phyloP scores from a whole-genome alignment of 2,113 vertebrate species.

The Oreochromis niloticus region DNA sequence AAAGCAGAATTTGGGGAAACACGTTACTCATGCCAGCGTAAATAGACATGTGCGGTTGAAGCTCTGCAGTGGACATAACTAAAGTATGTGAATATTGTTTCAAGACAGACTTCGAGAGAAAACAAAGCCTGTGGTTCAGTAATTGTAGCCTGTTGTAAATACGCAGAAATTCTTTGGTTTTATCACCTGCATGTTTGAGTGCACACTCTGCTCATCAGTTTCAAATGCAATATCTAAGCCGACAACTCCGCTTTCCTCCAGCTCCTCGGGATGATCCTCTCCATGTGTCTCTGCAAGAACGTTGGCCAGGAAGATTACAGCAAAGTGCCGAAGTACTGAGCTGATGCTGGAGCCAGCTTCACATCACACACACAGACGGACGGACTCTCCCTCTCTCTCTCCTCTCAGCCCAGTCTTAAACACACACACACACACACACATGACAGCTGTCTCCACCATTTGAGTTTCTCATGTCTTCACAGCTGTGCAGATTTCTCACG shows the following conservation, averaged over 20 bases:
- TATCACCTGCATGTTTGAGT: background rate
- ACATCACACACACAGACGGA: slow-evolving; percentile 22
- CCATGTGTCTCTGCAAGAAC: slow-evolving; percentile 89
- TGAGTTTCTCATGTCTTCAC: slow-evolving; percentile 5
- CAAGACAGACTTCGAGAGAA: background rate
- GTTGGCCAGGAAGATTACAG: slow-evolving; percentile 90
- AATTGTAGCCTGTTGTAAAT: background rate
- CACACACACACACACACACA: background rate
- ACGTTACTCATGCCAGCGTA: background rate
- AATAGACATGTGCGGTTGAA: background rate
- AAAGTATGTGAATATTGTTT: background rate
- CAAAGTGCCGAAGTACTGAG: slow-evolving; percentile 95
- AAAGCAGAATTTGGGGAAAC: background rate
- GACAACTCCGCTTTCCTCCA: slow-evolving; percentile 49
- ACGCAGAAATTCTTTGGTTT: background rate
- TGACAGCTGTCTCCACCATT: slow-evolving; percentile 16
- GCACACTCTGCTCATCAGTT: background rate
- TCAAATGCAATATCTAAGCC: background rate
- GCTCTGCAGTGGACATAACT: background rate
- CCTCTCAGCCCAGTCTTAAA: background rate
- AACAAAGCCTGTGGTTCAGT: background rate
- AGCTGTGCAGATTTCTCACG: slow-evolving; percentile 40
- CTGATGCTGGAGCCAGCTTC: slow-evolving; percentile 19
- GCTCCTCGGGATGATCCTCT: slow-evolving; percentile 90
- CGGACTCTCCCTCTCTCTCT: background rate